Base-by-base conservation (phyloP, 2,113 vertebrate genomes). In the Alexandromys fortis region DNA sequence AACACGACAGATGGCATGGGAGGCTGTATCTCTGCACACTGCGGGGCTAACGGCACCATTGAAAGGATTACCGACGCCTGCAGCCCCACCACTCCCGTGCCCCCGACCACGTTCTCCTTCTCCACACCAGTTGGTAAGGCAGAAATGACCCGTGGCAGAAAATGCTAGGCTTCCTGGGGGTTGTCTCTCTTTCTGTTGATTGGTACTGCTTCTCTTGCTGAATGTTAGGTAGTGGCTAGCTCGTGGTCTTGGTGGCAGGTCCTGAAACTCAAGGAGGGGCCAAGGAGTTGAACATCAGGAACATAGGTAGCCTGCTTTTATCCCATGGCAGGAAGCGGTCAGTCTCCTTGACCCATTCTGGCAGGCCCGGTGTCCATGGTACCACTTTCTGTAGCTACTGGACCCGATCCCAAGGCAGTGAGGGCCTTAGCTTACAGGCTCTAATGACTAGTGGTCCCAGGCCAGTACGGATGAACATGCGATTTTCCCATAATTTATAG, bases 1-100 rank as follows among this genome's bases (percentile, higher is more conserved):
- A 96, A 98, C 93, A 99, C 99, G 0, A 98, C 98, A 0, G 99
- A 99, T 24, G 99, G 99, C 30, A 97, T 97, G 0, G 99, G 99
- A 45, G 97, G 98, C 45, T 99, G 99, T 92, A 98, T 99, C 47
- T 98, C 95, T 0, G 99, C 99, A 82, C 88, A 4, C 26, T 99
- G 99, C 88, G 98, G 98, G 11, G 75, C 75, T 11, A 98, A 99
- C 12, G 99, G 99, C 70, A 99, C 97, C 0, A 92, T 99, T 45
- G 52, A 90, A 1, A 99, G 99, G 89, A 26, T 0, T 0, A 26
- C 98, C 0, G 45, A 95, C 1, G 1, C n/a, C 0, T 99, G 99
- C 93, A 0, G 0, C 3, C 58, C 2, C 1, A 58, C 68, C 79
- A 94, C 98, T 0, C 92, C 98, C 1, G 1, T 88, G 0, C 96